A percentile compares a stretch with the other conserved stretches of the same genome.
These are phyloP conservation scores for Anseranas semipalmata DNA, from an alignment of 2,113 vertebrate genomes.

Conservation along the genomic window DNA sequence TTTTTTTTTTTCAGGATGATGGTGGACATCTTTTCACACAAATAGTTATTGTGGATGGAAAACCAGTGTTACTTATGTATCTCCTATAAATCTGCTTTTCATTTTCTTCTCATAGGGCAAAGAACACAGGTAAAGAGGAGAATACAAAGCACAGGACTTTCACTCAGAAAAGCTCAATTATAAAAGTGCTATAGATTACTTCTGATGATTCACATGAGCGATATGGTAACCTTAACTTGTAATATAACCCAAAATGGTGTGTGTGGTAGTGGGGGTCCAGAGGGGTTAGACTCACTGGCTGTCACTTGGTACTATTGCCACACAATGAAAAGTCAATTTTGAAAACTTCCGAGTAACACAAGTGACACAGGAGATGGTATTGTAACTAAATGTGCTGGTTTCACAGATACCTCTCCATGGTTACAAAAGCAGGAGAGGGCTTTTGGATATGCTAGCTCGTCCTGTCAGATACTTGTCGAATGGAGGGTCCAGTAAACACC, in stretches of 20 bases:
- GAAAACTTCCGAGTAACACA: neutral
- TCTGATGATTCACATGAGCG: neutral
- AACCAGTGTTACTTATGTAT: neutral
- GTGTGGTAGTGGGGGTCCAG: accelerated
- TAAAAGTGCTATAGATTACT: neutral
- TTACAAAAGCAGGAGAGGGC: neutral
- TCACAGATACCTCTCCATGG: neutral
- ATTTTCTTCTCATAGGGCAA: neutral
- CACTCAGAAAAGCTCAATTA: neutral
- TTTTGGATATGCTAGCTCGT: neutral
- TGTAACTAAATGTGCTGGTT: neutral
- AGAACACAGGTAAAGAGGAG: neutral
- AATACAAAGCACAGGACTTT: neutral
- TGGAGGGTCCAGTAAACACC: neutral
- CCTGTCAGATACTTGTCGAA: neutral
- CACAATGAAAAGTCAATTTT: neutral
- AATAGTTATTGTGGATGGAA: neutral
- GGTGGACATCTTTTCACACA: neutral
- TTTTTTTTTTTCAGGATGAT: neutral
- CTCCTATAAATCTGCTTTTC: neutral
- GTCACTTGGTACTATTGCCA: neutral
- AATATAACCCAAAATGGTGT: neutral
- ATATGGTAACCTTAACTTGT: neutral
- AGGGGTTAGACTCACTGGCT: neutral
- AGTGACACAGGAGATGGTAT: accelerated